phyloP scores from a whole-genome alignment of 2,797 vertebrate species.

The Microctenopoma lineatum region DNA sequence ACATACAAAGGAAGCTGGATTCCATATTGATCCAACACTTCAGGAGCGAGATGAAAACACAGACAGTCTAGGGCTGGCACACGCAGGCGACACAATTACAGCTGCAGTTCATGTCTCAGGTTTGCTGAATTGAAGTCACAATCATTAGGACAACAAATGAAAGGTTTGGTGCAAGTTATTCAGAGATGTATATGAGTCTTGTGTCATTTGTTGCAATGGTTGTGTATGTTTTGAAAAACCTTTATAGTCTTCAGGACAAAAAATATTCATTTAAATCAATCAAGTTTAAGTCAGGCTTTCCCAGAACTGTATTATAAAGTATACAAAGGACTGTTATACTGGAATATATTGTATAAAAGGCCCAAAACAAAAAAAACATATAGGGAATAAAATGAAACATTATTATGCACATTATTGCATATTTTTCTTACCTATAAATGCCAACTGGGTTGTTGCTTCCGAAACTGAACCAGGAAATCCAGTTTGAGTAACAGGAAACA shows the following conservation, averaged over 20 bases:
- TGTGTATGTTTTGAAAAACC: conserved; percentile 26
- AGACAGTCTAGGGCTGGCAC: conserved; percentile 46
- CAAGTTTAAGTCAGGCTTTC: conserved; percentile 10
- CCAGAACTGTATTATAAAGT: too few species aligned
- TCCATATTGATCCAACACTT: conserved; percentile 77
- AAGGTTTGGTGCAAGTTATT: conserved; percentile 37
- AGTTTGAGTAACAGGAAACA: neutral
- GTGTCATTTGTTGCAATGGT: conserved; percentile 35
- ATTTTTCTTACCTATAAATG: neutral
- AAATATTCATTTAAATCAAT: conserved; percentile 29
- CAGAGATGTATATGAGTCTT: conserved; percentile 18
- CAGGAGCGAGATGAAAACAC: conserved; percentile 69
- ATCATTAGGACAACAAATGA: conserved; percentile 51
- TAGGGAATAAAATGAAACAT: neutral
- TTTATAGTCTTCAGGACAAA: conserved; percentile 21
- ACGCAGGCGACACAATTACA: conserved; percentile 58
- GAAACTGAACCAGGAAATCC: neutral
- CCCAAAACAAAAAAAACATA: neutral
- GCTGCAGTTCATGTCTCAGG: conserved; percentile 66
- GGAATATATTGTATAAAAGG: too few species aligned
- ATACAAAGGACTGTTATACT: too few species aligned
- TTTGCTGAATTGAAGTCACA: conserved; percentile 46
- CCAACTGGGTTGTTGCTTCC: neutral
- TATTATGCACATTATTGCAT: neutral
- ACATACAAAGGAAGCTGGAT: conserved; percentile 70